These are phyloP conservation scores for Cairina moschata DNA, from an alignment of 2,113 vertebrate species.

Conservation along the genomic window DNA sequence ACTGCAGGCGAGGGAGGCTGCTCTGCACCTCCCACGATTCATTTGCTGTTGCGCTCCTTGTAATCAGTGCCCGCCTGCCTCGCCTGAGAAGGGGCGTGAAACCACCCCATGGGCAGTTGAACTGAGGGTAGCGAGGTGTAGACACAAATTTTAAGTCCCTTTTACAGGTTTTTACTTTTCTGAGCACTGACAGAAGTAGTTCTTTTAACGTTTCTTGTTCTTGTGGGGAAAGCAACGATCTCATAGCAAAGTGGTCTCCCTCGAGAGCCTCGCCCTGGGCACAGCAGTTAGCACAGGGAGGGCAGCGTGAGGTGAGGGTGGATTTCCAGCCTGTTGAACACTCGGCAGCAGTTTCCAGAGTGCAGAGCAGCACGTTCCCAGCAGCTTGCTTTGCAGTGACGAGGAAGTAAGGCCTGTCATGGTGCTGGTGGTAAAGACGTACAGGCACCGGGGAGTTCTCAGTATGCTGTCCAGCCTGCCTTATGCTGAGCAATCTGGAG, in stretches of 20 bases:
- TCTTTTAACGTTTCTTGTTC: accelerated
- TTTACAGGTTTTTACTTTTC: not conserved
- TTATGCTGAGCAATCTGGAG: not conserved
- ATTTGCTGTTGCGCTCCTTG: not conserved
- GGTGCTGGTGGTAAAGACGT: not conserved
- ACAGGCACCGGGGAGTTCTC: not conserved
- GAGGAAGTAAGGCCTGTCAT: accelerated
- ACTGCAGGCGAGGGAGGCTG: not conserved
- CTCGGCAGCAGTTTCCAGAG: not conserved
- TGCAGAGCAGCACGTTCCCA: accelerated
- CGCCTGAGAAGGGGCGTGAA: not conserved
- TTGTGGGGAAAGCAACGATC: not conserved
- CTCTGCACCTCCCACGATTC: not conserved
- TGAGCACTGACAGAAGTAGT: not conserved
- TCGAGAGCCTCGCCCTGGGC: not conserved
- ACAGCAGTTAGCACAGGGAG: not conserved
- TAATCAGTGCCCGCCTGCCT: not conserved
- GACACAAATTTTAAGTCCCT: not conserved
- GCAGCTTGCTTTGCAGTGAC: accelerated
- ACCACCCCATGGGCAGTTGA: not conserved
- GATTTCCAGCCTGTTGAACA: accelerated
- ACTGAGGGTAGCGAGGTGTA: not conserved
- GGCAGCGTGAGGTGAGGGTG: not conserved
- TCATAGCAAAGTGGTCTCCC: accelerated
- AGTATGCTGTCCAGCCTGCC: not conserved